Percentiles rank a stretch among this genome's conserved stretches.
Evolutionary conservation across 2,113 vertebrate species (phyloP).

Genomic region (Ivindomyrus marchei): DNA sequence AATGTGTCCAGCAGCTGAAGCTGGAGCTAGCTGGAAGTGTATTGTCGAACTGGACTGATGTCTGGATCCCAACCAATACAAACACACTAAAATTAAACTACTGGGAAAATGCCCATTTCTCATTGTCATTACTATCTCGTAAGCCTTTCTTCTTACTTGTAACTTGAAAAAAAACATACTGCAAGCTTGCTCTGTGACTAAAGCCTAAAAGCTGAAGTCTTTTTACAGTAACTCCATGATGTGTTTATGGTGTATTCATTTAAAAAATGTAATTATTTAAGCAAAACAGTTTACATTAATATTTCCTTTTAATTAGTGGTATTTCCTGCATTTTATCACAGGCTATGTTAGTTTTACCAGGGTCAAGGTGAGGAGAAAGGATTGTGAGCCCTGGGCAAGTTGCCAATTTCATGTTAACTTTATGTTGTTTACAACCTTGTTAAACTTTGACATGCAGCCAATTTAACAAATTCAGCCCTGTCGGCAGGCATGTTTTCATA

Average conservation of each 20-base stretch:
- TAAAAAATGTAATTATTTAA: not conserved
- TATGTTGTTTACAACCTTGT: not conserved
- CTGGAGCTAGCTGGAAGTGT: not conserved
- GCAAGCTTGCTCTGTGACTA: not conserved
- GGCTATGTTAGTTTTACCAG: not conserved
- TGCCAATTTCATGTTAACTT: not conserved
- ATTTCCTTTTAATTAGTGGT: slow-evolving; percentile 2
- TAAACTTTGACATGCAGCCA: not conserved
- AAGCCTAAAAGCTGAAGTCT: not conserved
- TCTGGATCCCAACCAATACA: slow-evolving; percentile 57
- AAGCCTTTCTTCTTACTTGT: not conserved
- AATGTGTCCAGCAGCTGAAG: not conserved
- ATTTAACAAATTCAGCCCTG: not conserved
- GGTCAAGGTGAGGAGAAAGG: not conserved
- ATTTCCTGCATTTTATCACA: slow-evolving; percentile 5
- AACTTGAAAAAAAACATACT: slow-evolving; percentile 7
- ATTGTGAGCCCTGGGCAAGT: not conserved
- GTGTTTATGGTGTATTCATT: slow-evolving; percentile 8
- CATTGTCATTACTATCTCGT: slow-evolving; percentile 31
- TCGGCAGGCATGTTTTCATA: not conserved
- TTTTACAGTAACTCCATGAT: not conserved
- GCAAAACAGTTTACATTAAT: not conserved
- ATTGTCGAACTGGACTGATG: not conserved
- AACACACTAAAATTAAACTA: slow-evolving; percentile 67
- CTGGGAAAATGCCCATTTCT: slow-evolving; percentile 45